These are phyloP conservation scores for Anguilla pacifica DNA, from an alignment of 2,797 vertebrate genomes.

Conservation along the genomic window DNA sequence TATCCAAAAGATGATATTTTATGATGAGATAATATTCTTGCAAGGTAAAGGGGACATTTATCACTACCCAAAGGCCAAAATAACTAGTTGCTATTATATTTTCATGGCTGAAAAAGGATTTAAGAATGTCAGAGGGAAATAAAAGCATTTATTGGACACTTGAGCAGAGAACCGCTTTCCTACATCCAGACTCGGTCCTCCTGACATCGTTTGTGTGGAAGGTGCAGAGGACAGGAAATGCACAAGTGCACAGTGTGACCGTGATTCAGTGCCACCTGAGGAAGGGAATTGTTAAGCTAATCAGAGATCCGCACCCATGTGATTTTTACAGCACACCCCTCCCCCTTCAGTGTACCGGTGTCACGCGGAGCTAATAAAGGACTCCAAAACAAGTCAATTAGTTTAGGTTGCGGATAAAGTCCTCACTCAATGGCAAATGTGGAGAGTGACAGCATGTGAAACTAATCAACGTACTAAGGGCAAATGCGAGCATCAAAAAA, in stretches of 20 bases:
- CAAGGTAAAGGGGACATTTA: neutral
- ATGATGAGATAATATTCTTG: neutral
- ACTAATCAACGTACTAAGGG: neutral
- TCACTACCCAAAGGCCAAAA: neutral
- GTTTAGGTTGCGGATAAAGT: neutral
- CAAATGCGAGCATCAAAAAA: neutral
- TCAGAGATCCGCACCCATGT: neutral
- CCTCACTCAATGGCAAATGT: neutral
- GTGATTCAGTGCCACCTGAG: neutral
- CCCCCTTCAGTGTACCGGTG: neutral
- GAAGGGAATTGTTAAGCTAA: neutral
- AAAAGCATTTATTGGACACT: neutral
- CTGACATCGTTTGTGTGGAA: neutral
- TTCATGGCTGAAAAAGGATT: neutral
- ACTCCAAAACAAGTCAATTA: neutral
- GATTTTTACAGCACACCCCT: neutral
- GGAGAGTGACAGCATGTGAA: neutral
- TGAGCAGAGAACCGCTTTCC: neutral
- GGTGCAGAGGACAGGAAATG: neutral
- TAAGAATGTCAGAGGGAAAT: neutral
- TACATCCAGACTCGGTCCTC: neutral
- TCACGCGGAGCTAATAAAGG: neutral
- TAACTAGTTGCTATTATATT: neutral
- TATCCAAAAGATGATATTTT: neutral
- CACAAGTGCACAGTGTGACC: neutral